Base-by-base conservation (phyloP, 2,797 vertebrate genomes). In the Eulemur rubriventer region DNA sequence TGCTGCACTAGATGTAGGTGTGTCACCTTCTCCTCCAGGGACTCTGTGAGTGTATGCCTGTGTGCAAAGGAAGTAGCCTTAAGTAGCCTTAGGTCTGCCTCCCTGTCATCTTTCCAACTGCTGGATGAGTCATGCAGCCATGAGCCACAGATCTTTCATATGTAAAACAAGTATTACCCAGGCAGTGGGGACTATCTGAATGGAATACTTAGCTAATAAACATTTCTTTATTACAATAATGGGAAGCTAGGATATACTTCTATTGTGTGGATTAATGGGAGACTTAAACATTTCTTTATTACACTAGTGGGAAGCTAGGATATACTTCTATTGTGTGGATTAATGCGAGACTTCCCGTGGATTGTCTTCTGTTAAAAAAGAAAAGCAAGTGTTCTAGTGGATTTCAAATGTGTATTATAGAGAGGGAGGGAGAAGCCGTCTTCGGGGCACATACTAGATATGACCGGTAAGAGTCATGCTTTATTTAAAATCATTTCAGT, bases 1-100 rank as follows among this genome's bases (percentile, higher is more conserved):
- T 1, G 57, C 28, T 26, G 3, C 4, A 0, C 46, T 33, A 8
- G 33, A 26, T 1, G 0, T 10, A 41, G 55, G 12, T 18, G 13
- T 57, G 35, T 24, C 16, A 3, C 24, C 12, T 0, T 8, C 20
- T 63, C 38, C 59, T 81, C 18, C 70, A 33, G 7, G 28, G 52
- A 6, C 12, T 65, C 41, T 18, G 33, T 35, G 55, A 43, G 18
- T 20, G 8, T 6, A 57, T 43, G 52, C 8, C 2, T 57, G 1
- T 65, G 22, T 22, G 33, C 57, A 13, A 28, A 33, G 7, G 43
- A 6, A 16, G 13, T 38, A 5, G 2, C 24, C 0, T 65, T 28
- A 18, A 16, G 13, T 38, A 5, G 2, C 28, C 0, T 65, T 28
- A 16, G 24, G 28, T 24, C 30, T 2, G 26, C 17, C 30, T 46